Conservation (phyloP, 2,797 vertebrate genomes). For the Darevskia mixta region DNA sequence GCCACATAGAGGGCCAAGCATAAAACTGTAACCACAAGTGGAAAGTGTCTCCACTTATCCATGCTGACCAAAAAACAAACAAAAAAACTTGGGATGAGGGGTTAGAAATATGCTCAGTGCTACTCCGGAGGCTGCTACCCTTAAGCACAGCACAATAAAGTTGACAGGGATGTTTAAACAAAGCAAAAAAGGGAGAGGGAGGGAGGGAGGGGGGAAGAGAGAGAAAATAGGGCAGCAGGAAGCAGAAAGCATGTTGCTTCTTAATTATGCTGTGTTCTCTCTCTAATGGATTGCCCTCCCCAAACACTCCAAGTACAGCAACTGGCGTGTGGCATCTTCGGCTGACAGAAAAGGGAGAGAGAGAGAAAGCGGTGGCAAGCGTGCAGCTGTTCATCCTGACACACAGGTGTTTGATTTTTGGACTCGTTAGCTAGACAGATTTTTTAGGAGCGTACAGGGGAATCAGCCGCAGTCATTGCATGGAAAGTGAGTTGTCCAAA, state of each 20-base stretch:
- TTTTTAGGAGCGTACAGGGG: slow-evolving; percentile 73
- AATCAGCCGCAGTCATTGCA: slow-evolving; percentile 69
- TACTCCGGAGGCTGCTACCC: slow-evolving; percentile 23
- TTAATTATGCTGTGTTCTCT: slow-evolving; percentile 65
- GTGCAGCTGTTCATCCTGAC: slow-evolving; percentile 75
- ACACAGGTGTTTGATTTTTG: slow-evolving; percentile 76
- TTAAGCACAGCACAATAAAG: slow-evolving; percentile 46
- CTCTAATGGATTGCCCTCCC: slow-evolving; percentile 67
- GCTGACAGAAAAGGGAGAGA: slow-evolving; percentile 35
- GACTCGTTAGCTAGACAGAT: slow-evolving; percentile 72
- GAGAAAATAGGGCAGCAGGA: slow-evolving; percentile 51
- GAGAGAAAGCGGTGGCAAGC: slow-evolving; percentile 44
- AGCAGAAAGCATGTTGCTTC: slow-evolving; percentile 66
- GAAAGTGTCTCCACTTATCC: slow-evolving; percentile 30
- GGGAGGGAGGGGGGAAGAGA: no score
- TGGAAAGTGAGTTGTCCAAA: slow-evolving; percentile 66
- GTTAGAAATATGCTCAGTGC: slow-evolving; percentile 26
- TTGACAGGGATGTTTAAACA: slow-evolving; percentile 57
- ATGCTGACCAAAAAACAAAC: slow-evolving; percentile 34
- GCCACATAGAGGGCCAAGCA: background rate
- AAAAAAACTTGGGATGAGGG: background rate
- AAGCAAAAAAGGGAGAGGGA: slow-evolving; percentile 36
- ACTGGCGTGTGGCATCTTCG: slow-evolving; percentile 75
- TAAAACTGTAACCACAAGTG: slow-evolving; percentile 26
- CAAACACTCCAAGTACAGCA: slow-evolving; percentile 51